Evolutionary conservation across 2,888 invertebrate species (phyloP).

Genomic region (Ichneumoninae sp.): DNA sequence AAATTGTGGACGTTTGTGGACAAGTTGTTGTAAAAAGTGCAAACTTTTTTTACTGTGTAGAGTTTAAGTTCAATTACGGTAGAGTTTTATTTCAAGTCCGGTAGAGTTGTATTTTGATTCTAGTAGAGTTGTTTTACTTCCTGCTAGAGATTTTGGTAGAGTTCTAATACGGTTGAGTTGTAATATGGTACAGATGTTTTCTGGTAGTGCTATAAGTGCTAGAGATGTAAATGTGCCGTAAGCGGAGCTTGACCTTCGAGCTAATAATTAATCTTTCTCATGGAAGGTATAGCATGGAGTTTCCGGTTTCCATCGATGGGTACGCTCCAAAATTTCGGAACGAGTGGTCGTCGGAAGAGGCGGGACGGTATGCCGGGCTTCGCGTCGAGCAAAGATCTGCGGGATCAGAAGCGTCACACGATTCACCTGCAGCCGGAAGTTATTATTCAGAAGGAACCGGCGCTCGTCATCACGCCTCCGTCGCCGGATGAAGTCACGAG

Average conservation of each 20-base stretch:
- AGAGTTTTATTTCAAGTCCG: no score
- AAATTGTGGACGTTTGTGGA: no score
- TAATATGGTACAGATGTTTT: no score
- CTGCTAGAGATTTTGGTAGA: no score
- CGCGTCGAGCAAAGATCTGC: conserved; percentile 74
- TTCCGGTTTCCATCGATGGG: conserved; percentile 80
- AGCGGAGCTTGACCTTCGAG: not conserved
- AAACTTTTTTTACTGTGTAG: no score
- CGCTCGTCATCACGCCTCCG: conserved; percentile 75
- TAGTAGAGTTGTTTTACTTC: no score
- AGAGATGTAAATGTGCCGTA: no score
- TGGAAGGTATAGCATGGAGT: conserved; percentile 80
- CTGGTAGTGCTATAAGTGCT: no score
- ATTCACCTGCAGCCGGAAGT: conserved; percentile 77
- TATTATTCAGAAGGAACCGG: conserved; percentile 75
- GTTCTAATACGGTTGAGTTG: no score
- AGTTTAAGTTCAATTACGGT: no score
- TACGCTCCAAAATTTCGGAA: conserved; percentile 77
- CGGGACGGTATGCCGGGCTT: conserved; percentile 72
- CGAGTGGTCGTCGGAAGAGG: conserved; percentile 76
- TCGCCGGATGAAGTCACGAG: conserved; percentile 69
- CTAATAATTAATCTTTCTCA: not conserved
- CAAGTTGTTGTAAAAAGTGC: no score
- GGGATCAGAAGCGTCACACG: conserved; percentile 75
- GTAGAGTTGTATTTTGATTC: no score